Evolutionary conservation across 2,888 invertebrate species (phyloP).

Genomic region (Mellilla xanthometata): DNA sequence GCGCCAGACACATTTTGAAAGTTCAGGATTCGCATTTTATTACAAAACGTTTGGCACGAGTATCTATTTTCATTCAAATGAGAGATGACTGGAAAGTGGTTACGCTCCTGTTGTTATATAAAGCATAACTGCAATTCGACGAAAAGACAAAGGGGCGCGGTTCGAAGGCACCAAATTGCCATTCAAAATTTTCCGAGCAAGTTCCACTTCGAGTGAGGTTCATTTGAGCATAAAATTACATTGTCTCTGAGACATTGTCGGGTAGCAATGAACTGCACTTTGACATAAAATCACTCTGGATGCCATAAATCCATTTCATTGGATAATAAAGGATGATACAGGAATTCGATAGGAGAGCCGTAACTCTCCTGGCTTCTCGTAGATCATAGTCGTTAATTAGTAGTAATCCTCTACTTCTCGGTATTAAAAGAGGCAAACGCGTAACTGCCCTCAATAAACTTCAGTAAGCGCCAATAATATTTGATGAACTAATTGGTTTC

Average conservation of each 20-base stretch:
- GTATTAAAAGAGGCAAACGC: conserved; percentile 18
- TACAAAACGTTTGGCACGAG: conserved; percentile 42
- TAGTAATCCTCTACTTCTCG: conserved; percentile 30
- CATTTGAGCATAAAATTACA: conserved; percentile 82
- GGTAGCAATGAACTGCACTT: conserved; percentile 81
- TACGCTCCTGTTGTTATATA: conserved; percentile 72
- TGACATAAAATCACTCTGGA: conserved; percentile 79
- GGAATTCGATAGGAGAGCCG: conserved; percentile 68
- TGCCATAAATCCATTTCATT: conserved; percentile 79
- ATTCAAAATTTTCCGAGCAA: conserved; percentile 76
- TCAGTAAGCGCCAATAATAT: conserved; percentile 13
- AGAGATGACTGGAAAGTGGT: conserved; percentile 65
- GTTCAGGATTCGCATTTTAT: conserved; percentile 46
- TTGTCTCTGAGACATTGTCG: conserved; percentile 76
- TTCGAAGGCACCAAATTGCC: conserved; percentile 65
- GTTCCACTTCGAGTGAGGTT: conserved; percentile 76
- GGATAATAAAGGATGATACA: conserved; percentile 77
- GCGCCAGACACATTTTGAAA: conserved; percentile 35
- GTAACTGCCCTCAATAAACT: conserved; percentile 17
- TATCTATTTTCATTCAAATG: conserved; percentile 49
- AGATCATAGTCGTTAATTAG: conserved; percentile 63
- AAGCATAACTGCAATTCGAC: conserved; percentile 75
- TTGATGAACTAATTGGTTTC: conserved; percentile 32
- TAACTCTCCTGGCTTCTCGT: conserved; percentile 62
- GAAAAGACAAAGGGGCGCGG: conserved; percentile 66